Evolutionary conservation across 2,797 vertebrate species (phyloP), one percentile per base, ranked within the genome.

Genomic region (Chanos chanos): DNA sequence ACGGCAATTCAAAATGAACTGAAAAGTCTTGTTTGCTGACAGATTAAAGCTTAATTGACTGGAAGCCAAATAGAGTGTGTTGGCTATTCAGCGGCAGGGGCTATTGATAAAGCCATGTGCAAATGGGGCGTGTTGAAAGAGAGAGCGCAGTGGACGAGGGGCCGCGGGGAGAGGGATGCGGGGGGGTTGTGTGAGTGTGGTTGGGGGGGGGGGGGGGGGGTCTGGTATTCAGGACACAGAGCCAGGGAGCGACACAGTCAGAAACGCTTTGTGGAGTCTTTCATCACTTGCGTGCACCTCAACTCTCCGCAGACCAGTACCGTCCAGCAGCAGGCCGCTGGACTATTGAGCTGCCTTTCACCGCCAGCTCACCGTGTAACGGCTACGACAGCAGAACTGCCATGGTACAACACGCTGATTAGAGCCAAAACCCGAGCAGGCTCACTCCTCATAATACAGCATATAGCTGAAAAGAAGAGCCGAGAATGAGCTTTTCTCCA

Each of bases 41-140:
- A 90, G 90, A 89, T 91, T 89, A 91, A 88, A 89, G 89, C 89
- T 88, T 90, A 89, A 91, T 91, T 90, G 89, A 92, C 88, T 90
- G 87, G 85, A 90, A 89, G 89, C 87, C 85, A 89, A 91, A 90
- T 84, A 84, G 87, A 89, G 87, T 79, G 84, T 79, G 85, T 83
- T 86, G 83, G 81, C 80, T 77, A 84, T 88, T 87, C 88, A 85
- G 84, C 73, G 64, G 57, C 72, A 28, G 73, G 73, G 72, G 71
- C 86, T 85, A 82, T 82, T 81, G 80, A 79, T 85, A 83, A 83
- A 89, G 88, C 86, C 72, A 50, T 74, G 85, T 85, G 84, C 83
- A 83, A 84, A 82, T 83, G 78, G 79, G 40, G 49, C 47, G 13
- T 66, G 82, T 71, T 71, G 78, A 76, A 73, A 79, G 67, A 81